Conservation (phyloP, 1,140 invertebrate species). For the Drosophila virilis region DNA sequence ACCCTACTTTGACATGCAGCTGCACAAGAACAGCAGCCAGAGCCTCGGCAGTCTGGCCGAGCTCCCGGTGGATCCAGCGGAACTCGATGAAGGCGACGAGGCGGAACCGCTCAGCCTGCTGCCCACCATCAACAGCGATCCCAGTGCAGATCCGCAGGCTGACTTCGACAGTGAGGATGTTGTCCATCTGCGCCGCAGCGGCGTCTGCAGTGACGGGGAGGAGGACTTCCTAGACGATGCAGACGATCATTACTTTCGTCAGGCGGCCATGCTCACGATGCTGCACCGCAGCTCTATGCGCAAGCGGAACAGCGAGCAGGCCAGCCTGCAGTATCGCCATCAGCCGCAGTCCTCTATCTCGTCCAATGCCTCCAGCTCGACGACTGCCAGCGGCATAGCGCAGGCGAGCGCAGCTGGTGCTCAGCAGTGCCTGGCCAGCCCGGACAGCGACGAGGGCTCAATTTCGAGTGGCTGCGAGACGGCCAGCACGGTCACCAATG, state of each 20-base stretch:
- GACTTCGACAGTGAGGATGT: conserved; percentile 55
- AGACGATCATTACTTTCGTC: conserved; percentile 79
- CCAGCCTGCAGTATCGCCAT: conserved; percentile 72
- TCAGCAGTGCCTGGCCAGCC: conserved; percentile 78
- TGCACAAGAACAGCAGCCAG: conserved; percentile 76
- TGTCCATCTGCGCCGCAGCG: conserved; percentile 51
- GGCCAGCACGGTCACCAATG: conserved; percentile 87
- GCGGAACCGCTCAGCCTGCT: conserved; percentile 71
- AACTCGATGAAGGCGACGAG: conserved; percentile 47
- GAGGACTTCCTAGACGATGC: conserved; percentile 77
- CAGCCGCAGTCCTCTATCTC: conserved; percentile 83
- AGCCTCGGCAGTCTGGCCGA: conserved; percentile 73
- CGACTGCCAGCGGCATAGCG: conserved; percentile 70
- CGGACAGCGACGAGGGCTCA: conserved; percentile 90
- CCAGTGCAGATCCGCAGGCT: conserved; percentile 73
- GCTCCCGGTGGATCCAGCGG: conserved; percentile 46
- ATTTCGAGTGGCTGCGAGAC: conserved; percentile 92
- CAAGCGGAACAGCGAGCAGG: conserved; percentile 84
- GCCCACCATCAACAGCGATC: conserved; percentile 76
- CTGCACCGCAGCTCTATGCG: conserved; percentile 83
- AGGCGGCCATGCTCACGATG: conserved; percentile 80
- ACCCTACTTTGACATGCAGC: conserved; percentile 83
- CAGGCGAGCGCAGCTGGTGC: conserved; percentile 54
- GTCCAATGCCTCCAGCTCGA: conserved; percentile 79
- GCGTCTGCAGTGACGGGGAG: conserved; percentile 77